phyloP scores from a whole-genome alignment of 2,797 vertebrate species.

The Pseudochirops corinnae region DNA sequence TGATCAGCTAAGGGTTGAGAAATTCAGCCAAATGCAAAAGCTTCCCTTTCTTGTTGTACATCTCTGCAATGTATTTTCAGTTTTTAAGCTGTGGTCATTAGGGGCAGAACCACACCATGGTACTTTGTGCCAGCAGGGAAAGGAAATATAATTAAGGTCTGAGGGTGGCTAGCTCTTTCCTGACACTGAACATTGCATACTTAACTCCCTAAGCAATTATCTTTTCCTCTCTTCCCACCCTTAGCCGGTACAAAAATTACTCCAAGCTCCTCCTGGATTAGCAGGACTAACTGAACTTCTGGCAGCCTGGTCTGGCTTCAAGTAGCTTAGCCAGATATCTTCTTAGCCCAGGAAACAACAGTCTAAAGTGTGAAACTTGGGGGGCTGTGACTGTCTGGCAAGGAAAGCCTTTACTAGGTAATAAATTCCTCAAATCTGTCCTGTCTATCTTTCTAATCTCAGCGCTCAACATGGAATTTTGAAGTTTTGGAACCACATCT shows the following conservation, averaged over 20 bases:
- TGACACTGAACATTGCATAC: conserved; percentile 46
- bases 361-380: background rate
- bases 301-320: background rate
- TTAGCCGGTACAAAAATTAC: conserved; percentile 36
- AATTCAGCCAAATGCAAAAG: conserved; percentile 22
- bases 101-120: conserved; percentile 32
- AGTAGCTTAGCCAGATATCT: background rate
- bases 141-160: conserved; percentile 23
- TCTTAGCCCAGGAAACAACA: background rate
- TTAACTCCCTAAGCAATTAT: conserved; percentile 17
- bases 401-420: background rate
- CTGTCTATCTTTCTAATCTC: background rate
- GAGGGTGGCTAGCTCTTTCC: background rate
- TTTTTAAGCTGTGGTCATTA: conserved; percentile 21
- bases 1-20: conserved; percentile 3
- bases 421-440: background rate
- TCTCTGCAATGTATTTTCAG: conserved; percentile 30
- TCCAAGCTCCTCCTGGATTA: conserved; percentile 13
- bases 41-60: conserved; percentile 51
- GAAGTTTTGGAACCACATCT: too few species aligned
- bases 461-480: background rate
- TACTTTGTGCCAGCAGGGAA: conserved; percentile 12
- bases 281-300: background rate
- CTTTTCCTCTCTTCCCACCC: conserved; percentile 27
- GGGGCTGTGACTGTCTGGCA: background rate